Conservation (phyloP, 2,888 invertebrate genomes). For the Crioceris asparagi region DNA sequence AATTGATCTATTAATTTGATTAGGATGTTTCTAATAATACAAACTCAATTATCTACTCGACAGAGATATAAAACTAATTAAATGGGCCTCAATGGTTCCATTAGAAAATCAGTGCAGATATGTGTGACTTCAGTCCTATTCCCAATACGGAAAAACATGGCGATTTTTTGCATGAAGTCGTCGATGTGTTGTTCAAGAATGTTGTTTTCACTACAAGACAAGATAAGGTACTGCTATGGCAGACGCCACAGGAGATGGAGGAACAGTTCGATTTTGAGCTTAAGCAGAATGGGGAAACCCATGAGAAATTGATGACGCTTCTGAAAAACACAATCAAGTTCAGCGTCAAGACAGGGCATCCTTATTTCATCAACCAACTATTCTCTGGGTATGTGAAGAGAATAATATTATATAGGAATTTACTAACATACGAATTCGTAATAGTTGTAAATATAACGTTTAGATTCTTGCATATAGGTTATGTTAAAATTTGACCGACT, state of each 20-base stretch:
- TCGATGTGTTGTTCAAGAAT: conserved; percentile 35
- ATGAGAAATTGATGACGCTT: conserved; percentile 37
- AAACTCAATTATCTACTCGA: too few relatives aligned
- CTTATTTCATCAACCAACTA: conserved; percentile 46
- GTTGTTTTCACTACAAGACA: conserved; percentile 36
- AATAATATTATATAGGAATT: too few relatives aligned
- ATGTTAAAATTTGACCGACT: too few relatives aligned
- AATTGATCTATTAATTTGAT: too few relatives aligned
- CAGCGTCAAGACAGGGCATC: conserved; percentile 49
- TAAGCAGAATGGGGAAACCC: conserved; percentile 32
- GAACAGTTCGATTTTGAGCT: conserved; percentile 37
- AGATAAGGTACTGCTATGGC: conserved; percentile 43
- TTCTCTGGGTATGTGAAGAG: conserved; percentile 46
- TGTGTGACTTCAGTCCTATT: conserved; percentile 31
- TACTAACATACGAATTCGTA: too few relatives aligned
- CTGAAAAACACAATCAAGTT: conserved; percentile 42
- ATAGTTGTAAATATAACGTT: too few relatives aligned
- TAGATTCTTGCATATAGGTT: too few relatives aligned
- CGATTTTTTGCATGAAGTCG: conserved; percentile 35
- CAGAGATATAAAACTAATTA: too few relatives aligned
- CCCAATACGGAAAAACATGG: conserved; percentile 35
- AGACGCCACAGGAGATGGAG: conserved; percentile 39
- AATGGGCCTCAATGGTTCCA: too few relatives aligned
- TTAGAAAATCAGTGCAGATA: too few relatives aligned
- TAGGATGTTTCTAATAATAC: too few relatives aligned